phyloP scores from a whole-genome alignment of 2,888 invertebrate species.

The Electrophaes corylata region DNA sequence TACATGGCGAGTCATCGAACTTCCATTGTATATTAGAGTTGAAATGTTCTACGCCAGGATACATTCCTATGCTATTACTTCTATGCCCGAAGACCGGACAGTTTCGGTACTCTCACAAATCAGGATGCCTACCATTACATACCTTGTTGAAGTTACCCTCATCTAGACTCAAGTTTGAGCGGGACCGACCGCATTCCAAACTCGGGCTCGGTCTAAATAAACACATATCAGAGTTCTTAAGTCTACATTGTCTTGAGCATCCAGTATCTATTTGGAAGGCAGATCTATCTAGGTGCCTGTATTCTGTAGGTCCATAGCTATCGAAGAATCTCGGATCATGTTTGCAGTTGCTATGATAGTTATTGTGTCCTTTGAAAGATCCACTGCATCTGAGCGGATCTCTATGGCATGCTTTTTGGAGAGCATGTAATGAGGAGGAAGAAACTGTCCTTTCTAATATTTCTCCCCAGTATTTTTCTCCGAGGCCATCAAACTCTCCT shows the following conservation, averaged over 20 bases:
- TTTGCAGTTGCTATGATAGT: conserved; percentile 70
- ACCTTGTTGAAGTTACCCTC: conserved; percentile 77
- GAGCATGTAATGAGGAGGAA: conserved; percentile 89
- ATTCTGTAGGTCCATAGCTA: conserved; percentile 71
- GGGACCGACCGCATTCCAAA: conserved; percentile 74
- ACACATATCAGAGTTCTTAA: conserved; percentile 79
- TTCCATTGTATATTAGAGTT: conserved; percentile 80
- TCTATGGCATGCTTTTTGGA: conserved; percentile 82
- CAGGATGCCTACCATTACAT: conserved; percentile 78
- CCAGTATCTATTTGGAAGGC: conserved; percentile 77
- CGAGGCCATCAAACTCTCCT: conserved; percentile 87
- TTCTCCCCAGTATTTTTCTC: conserved; percentile 90
- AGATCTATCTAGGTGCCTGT: conserved; percentile 73
- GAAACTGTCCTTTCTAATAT: conserved; percentile 91
- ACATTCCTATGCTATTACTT: conserved; percentile 80
- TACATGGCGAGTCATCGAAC: conserved; percentile 70
- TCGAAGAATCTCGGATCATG: conserved; percentile 77
- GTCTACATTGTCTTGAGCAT: conserved; percentile 75
- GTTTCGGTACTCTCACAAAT: conserved; percentile 82
- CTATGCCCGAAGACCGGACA: conserved; percentile 82
- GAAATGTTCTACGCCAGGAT: conserved; percentile 79
- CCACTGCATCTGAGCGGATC: conserved; percentile 73
- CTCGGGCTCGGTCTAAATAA: conserved; percentile 73
- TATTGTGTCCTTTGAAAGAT: conserved; percentile 69
- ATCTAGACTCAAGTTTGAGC: conserved; percentile 79